Evolutionary conservation across 1,140 invertebrate species (phyloP), one percentile per base, ranked within the genome.

Genomic region (Coelopa frigida): DNA sequence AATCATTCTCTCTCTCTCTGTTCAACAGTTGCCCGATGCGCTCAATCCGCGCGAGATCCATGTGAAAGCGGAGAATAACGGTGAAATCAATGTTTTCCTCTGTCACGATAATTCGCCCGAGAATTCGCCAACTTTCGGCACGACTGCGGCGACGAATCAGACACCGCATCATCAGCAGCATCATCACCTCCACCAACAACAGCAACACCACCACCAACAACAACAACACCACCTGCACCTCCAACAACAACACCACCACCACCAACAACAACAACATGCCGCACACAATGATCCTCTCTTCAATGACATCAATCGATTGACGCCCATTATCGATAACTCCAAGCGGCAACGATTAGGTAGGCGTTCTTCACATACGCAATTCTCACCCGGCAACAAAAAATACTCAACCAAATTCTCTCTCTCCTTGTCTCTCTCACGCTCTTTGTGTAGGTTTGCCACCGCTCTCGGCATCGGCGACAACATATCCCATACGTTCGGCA

Each of bases 31-130:
- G 51, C 75, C 77, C 26, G 73, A 76, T 51, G 73, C 59, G 72
- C 52, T 76, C 70, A 48, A 72, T 71, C 58, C 81, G 72, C 77
- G 86, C 68, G 70, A 69, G 72, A 94, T 97, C 62, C 85, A 90
- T 67, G 80, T 97, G 70, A 91, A 90, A 70, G 88, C 87, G 52
- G 79, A 82, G 50, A 68, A 68, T 22, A 81, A 80, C 38, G 91
- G 87, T 22, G 88, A 94, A 68, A 95, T 97, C 50, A 92, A 95
- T 73, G 89, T 94, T 22, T 93, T 87, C 72, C 76, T 94, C 37
- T 94, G 89, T 77, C 88, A 88, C 26, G 88, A 93, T 53, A 61
- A 56, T 36, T 56, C 80, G 81, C 62, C 69, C 52, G 49, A 61
- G 55, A 59, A 57, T 61, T 45, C 75, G 64, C 64, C 63, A 18